A percentile compares a stretch with the other conserved stretches of the same genome.
phyloP scores from a whole-genome alignment of 37 sponge, comb jelly and placozoan species.

The Eunapius fragilis region DNA sequence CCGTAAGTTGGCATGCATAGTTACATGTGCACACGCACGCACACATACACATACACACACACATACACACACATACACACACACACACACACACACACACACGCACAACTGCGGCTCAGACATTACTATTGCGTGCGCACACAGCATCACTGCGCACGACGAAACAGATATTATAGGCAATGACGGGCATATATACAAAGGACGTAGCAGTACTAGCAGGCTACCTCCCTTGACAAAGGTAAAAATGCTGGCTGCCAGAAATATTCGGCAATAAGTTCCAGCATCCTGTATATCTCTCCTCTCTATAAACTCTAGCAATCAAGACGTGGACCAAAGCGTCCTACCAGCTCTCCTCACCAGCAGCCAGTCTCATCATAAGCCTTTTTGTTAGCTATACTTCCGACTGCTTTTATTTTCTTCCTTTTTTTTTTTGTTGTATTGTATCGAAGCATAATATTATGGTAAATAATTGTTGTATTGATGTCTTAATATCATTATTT shows the following conservation, averaged over 20 bases:
- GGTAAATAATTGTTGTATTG: not conserved
- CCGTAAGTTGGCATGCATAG: not conserved
- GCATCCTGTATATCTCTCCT: too few species aligned
- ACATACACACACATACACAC: not conserved
- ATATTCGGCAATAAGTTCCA: too few species aligned
- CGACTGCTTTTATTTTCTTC: not conserved
- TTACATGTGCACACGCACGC: not conserved
- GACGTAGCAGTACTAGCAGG: conserved; percentile 38
- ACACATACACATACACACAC: not conserved
- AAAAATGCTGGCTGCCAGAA: too few species aligned
- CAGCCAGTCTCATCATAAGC: not conserved
- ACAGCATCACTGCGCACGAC: conserved; percentile 51
- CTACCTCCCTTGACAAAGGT: conserved; percentile 34
- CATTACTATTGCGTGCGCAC: not conserved
- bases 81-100: not conserved
- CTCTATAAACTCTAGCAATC: not conserved
- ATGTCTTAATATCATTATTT: too few species aligned
- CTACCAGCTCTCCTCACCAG: conserved; percentile 13
- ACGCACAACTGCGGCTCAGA: too few species aligned
- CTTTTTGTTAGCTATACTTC: not conserved
- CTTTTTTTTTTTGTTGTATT: not conserved
- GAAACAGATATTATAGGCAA: conserved; percentile 88
- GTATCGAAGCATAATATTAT: not conserved
- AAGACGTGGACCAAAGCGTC: not conserved
- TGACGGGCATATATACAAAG: conserved; percentile 96